Evolutionary conservation across 2,888 invertebrate genomes (phyloP).

Genomic region (Globia sparganii): DNA sequence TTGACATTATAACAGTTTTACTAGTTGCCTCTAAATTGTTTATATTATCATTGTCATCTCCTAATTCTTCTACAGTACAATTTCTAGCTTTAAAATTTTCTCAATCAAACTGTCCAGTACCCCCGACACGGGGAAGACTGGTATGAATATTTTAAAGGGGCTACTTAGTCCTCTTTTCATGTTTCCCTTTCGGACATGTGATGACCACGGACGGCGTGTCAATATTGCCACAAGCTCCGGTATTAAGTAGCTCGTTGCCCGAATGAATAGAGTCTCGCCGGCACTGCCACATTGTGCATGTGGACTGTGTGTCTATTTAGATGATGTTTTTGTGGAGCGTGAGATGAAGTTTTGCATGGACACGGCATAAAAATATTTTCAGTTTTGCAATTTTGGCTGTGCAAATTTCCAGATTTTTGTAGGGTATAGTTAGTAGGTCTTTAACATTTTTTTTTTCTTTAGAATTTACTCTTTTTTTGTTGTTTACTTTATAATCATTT

Average conservation of each 20-base stretch:
- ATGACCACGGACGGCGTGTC: constrained; percentile 85
- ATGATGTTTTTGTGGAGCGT: constrained; percentile 69
- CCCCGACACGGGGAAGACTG: constrained; percentile 28
- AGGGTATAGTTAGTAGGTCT: background rate
- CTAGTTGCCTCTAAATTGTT: constrained; percentile 61
- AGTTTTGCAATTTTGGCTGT: background rate
- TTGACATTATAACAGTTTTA: constrained; percentile 63
- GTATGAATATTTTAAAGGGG: constrained; percentile 77
- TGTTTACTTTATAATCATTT: background rate
- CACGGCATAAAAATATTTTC: constrained; percentile 25
- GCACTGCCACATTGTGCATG: constrained; percentile 71
- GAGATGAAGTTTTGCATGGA: constrained; percentile 34
- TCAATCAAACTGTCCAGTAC: constrained; percentile 37
- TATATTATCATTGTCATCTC: constrained; percentile 27
- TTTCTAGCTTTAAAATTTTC: constrained; percentile 18
- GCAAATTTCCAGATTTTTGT: background rate
- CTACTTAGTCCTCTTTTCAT: constrained; percentile 76
- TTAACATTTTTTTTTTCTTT: background rate
- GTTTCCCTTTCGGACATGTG: constrained; percentile 82
- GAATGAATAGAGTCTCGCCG: constrained; percentile 83
- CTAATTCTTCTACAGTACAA: background rate
- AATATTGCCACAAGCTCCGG: constrained; percentile 85
- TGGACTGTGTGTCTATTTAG: constrained; percentile 76
- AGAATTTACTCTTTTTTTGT: too few relatives aligned
- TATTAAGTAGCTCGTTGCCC: constrained; percentile 87